Evolutionary conservation across 1,140 invertebrate genomes (phyloP).

Genomic region (Cydia strobilella): DNA sequence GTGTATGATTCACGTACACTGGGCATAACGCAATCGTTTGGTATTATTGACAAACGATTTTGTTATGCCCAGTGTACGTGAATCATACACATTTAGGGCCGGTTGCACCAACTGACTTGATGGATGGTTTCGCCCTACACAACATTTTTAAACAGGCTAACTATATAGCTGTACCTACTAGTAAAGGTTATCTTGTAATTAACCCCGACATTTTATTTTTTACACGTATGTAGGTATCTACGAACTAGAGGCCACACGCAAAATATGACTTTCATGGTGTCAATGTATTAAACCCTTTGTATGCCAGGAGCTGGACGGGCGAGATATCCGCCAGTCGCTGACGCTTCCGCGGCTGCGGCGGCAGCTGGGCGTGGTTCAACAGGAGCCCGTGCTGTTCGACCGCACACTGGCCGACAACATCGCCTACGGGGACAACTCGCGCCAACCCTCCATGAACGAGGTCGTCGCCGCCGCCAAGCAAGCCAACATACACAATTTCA

Average conservation of each 20-base stretch:
- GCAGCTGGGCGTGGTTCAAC: conserved; percentile 84
- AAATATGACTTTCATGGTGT: background rate
- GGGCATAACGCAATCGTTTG: no score
- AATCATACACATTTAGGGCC: no score
- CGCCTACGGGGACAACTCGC: conserved; percentile 82
- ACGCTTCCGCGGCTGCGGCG: conserved; percentile 73
- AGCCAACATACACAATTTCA: conserved; percentile 89
- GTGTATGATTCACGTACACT: no score
- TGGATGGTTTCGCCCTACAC: no score
- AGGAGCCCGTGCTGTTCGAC: conserved; percentile 86
- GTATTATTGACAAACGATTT: background rate
- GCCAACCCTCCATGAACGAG: conserved; percentile 73
- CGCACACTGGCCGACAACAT: conserved; percentile 85
- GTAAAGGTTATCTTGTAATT: no score
- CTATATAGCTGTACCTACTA: no score
- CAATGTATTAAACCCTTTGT: background rate
- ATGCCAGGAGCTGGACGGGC: conserved; percentile 68
- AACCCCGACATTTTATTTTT: no score
- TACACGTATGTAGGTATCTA: no score
- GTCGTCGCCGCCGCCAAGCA: conserved; percentile 82
- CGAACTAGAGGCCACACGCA: no score
- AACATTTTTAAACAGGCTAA: no score
- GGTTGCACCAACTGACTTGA: no score
- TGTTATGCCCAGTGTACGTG: no score
- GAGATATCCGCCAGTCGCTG: conserved; percentile 62